Conservation (phyloP, 2,888 invertebrate species). For the Diloba caeruleocephala region DNA sequence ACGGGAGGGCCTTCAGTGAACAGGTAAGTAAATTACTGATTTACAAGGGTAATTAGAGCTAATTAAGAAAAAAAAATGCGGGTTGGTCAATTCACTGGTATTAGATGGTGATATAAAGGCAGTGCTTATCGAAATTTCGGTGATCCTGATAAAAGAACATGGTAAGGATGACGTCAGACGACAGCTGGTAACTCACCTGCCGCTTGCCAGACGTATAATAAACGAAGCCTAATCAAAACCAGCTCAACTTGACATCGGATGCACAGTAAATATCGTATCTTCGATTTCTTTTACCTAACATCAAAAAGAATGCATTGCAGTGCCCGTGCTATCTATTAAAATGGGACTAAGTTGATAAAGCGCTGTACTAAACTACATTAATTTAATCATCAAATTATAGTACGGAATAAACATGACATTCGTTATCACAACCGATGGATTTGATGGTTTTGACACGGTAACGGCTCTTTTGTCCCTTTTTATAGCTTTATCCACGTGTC, state of each 20-base stretch:
- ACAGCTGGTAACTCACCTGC: constrained; percentile 42
- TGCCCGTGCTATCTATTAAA: no score
- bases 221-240: constrained; percentile 14
- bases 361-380: no score
- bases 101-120: no score
- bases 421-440: constrained; percentile 29
- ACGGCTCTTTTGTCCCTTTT: constrained; percentile 57
- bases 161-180: constrained; percentile 8
- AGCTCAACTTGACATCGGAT: constrained; percentile 5
- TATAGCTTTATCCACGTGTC: constrained; percentile 66
- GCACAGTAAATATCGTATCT: constrained; percentile 1
- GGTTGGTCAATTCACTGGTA: no score
- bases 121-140: neutral
- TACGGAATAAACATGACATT: neutral
- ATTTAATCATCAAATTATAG: no score
- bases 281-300: no score
- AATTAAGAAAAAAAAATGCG: constrained; percentile 24
- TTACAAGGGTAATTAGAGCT: constrained; percentile 6
- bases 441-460: constrained; percentile 40
- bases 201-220: constrained; percentile 19
- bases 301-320: no score
- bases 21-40: constrained; percentile 25
- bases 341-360: no score
- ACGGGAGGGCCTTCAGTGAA: constrained; percentile 16
- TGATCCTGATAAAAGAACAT: neutral